Evolutionary conservation across 1,140 invertebrate species (phyloP).

Genomic region (Drosophila equinoxialis): DNA sequence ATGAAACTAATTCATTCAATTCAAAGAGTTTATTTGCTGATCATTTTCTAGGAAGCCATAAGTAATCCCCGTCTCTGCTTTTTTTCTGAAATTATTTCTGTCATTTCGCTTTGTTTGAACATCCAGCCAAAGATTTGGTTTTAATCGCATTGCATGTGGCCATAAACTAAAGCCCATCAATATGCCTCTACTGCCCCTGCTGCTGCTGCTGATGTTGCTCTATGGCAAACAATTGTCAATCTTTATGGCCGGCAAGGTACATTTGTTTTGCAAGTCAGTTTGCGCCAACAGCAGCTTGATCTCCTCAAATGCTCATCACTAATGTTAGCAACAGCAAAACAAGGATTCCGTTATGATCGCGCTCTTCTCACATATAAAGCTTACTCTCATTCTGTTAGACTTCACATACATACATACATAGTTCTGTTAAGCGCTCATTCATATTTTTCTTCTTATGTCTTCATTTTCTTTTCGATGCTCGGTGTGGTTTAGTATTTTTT

Average conservation of each 20-base stretch:
- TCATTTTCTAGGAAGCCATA: not conserved
- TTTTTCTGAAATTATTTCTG: conserved; percentile 3
- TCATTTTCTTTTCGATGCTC: not conserved
- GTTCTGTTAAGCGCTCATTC: not conserved
- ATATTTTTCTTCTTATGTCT: not conserved
- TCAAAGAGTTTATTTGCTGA: not conserved
- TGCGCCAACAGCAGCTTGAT: not conserved
- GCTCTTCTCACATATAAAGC: not conserved
- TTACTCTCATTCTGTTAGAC: not conserved
- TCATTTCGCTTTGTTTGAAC: conserved; percentile 2
- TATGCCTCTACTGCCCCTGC: not conserved
- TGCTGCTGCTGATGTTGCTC: not conserved
- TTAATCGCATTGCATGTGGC: conserved; percentile 69
- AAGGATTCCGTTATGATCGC: not conserved
- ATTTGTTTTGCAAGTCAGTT: not conserved
- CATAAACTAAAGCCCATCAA: conserved; percentile 40
- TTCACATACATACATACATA: not conserved
- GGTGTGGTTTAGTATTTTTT: not conserved
- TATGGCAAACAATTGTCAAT: conserved; percentile 63
- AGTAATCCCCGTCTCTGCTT: not conserved
- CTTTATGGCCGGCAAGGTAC: conserved; percentile 40
- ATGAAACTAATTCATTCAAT: too few relatives aligned
- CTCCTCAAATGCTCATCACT: not conserved
- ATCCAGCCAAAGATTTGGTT: conserved; percentile 61
- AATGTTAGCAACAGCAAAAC: not conserved